Evolutionary conservation across 2,113 vertebrate genomes (phyloP).

Genomic region (rat (Rattus norvegicus)): DNA sequence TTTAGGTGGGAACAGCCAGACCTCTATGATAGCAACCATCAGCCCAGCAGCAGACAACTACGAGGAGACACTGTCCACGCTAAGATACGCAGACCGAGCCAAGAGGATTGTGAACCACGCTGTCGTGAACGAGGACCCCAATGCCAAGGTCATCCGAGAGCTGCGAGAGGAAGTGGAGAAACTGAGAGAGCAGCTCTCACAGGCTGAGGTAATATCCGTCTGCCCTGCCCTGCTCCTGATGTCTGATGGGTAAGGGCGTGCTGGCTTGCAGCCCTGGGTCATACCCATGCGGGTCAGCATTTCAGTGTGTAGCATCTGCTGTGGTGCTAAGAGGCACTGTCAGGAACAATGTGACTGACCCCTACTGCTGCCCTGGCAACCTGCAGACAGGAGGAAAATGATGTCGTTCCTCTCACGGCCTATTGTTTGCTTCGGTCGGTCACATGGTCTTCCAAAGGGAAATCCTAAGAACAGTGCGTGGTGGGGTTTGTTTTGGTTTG

Average conservation of each 20-base stretch:
- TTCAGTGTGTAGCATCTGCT: neutral
- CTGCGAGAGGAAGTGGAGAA: slow-evolving; percentile 98
- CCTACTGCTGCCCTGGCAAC: neutral
- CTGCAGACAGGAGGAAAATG: neutral
- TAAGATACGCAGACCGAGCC: slow-evolving; percentile 97
- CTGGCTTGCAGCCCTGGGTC: neutral
- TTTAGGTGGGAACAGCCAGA: slow-evolving; percentile 98
- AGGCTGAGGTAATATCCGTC: slow-evolving; percentile 92
- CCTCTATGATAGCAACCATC: slow-evolving; percentile 98
- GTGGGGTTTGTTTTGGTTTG: neutral
- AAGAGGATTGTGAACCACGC: slow-evolving; percentile 99
- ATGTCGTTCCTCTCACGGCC: neutral
- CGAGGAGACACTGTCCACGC: slow-evolving; percentile 97
- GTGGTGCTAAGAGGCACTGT: rapidly evolving
- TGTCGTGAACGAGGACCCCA: slow-evolving; percentile 98
- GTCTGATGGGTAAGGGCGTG: rapidly evolving
- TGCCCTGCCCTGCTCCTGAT: neutral
- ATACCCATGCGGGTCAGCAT: rapidly evolving
- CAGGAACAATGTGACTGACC: neutral
- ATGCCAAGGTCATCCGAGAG: slow-evolving; percentile 97
- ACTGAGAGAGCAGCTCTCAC: slow-evolving; percentile 95
- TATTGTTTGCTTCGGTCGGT: neutral
- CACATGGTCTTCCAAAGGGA: neutral
- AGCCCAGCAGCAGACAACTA: slow-evolving; percentile 99
- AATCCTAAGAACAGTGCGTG: neutral